A percentile compares a stretch with the other conserved stretches of the same genome.
Evolutionary conservation across 2,888 invertebrate genomes (phyloP).

Genomic region (Pyrrhia umbra): DNA sequence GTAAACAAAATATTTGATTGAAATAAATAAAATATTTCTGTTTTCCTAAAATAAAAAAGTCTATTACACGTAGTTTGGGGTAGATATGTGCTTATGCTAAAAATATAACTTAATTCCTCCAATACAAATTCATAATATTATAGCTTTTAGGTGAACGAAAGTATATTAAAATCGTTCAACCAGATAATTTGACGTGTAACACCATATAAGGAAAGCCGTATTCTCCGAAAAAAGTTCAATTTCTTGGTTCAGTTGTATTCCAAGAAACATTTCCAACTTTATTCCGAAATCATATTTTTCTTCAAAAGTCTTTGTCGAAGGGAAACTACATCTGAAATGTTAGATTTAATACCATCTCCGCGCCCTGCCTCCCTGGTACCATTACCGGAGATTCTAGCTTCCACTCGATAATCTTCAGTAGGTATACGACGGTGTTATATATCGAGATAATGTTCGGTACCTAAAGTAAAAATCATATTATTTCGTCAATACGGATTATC

Average conservation of each 20-base stretch:
- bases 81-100: too few species aligned
- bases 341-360: conserved; percentile 50
- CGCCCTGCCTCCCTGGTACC: conserved; percentile 38
- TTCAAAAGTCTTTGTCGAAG: conserved; percentile 20
- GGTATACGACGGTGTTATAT: conserved; percentile 16
- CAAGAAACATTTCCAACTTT: conserved; percentile 22
- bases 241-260: conserved; percentile 4
- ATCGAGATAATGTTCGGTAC: conserved; percentile 49
- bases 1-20: too few species aligned
- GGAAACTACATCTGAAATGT: conserved; percentile 38
- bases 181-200: background rate
- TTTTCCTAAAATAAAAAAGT: too few species aligned
- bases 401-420: conserved; percentile 45
- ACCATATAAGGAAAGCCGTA: background rate
- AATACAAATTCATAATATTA: background rate
- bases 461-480: conserved; percentile 49
- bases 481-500: conserved; percentile 39
- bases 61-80: too few species aligned
- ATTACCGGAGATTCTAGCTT: conserved; percentile 39
- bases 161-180: background rate
- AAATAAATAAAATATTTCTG: too few species aligned
- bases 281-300: conserved; percentile 33
- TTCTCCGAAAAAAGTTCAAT: background rate
- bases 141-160: background rate
- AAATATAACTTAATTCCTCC: too few species aligned